Conservation (phyloP, 2,113 vertebrate species). For the Dicrurus megarhynchus region DNA sequence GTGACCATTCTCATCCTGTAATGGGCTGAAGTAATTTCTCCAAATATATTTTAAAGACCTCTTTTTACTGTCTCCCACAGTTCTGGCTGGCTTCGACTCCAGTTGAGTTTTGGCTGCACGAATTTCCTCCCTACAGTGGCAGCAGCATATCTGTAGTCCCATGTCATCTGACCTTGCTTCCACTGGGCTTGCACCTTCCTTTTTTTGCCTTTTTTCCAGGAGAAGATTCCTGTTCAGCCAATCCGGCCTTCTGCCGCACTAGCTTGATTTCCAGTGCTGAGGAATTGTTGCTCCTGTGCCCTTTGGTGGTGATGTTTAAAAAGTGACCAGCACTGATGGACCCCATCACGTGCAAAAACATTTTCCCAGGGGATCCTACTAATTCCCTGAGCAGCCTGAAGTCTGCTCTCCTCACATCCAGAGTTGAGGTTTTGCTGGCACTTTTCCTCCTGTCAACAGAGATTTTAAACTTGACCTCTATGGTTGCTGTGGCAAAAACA, state of each 20-base stretch:
- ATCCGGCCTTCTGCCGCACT: background rate
- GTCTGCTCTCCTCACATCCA: background rate
- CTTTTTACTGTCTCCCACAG: background rate
- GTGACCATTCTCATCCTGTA: background rate
- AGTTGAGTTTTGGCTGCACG: background rate
- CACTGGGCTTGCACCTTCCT: background rate
- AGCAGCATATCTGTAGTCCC: background rate
- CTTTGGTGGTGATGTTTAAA: background rate
- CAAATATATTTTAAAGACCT: background rate
- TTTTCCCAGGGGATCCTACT: background rate
- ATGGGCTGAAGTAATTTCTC: background rate
- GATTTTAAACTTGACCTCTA: background rate
- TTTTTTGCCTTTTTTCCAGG: background rate
- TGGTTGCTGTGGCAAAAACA: background rate
- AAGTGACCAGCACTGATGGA: background rate
- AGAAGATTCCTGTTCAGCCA: background rate
- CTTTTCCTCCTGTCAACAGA: background rate
- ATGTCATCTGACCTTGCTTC: background rate
- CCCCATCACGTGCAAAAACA: background rate
- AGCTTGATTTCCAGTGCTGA: background rate
- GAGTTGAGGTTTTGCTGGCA: background rate
- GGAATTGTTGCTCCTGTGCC: background rate
- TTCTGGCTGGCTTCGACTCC: background rate
- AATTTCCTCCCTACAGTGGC: background rate
- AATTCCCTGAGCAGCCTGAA: background rate